Conservation (phyloP, 1,140 invertebrate genomes). For the Rhynchophorus ferrugineus region DNA sequence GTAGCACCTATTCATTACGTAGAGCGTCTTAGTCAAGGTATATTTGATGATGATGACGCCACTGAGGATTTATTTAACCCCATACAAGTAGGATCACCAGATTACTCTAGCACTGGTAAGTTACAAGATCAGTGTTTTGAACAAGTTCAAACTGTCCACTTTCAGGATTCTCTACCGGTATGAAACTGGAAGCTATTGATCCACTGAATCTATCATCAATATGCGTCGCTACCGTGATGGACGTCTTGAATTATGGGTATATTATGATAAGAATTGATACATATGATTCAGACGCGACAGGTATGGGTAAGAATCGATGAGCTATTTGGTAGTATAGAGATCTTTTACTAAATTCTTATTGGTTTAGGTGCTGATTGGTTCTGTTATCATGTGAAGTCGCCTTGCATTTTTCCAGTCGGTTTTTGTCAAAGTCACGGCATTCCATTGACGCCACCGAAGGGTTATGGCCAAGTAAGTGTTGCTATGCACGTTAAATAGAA, state of each 20-base stretch:
- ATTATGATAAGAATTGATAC: slow-evolving; percentile 94
- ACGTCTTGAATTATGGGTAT: slow-evolving; percentile 84
- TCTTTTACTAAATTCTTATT: neutral
- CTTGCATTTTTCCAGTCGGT: slow-evolving; percentile 92
- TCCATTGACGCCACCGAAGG: slow-evolving; percentile 77
- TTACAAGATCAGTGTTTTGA: neutral
- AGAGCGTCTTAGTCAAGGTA: slow-evolving; percentile 51
- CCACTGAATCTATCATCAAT: slow-evolving; percentile 90
- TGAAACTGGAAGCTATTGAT: slow-evolving; percentile 96
- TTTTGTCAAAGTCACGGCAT: slow-evolving; percentile 83
- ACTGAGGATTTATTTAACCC: slow-evolving; percentile 66
- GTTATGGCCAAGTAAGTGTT: slow-evolving; percentile 41
- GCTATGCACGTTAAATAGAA: no score
- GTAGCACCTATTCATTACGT: slow-evolving; percentile 72
- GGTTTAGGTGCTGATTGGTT: slow-evolving; percentile 81
- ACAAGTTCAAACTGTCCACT: neutral
- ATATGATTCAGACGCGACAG: slow-evolving; percentile 72
- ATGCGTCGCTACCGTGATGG: slow-evolving; percentile 91
- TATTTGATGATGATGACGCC: slow-evolving; percentile 59
- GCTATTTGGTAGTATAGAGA: neutral
- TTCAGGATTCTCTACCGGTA: slow-evolving; percentile 69
- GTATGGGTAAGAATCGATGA: slow-evolving; percentile 2
- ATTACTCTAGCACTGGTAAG: slow-evolving; percentile 14
- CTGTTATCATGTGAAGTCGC: slow-evolving; percentile 88
- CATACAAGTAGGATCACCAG: slow-evolving; percentile 37